Evolutionary conservation across 2,888 invertebrate genomes (phyloP), one percentile per base, ranked within the genome.

Genomic region (Drosophila villosipedis): DNA sequence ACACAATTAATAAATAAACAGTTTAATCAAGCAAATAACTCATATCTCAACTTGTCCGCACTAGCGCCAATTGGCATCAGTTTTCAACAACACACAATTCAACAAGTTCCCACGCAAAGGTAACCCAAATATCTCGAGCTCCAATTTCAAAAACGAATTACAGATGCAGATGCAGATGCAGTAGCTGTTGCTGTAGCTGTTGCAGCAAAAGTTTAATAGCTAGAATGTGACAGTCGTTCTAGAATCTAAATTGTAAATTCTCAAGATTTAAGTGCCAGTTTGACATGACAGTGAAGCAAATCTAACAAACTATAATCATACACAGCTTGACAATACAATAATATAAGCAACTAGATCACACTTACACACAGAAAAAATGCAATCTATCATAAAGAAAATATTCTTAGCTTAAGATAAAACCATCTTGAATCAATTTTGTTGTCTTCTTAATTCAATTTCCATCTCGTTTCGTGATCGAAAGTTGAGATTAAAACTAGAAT

Each of bases 81-180:
- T 61, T 31, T 12, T 3, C 6, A 33, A 43, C 53, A 59, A 37
- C 54, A 54, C 41, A 76, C 68, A 78, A 68, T 78, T 60, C 57
- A 60, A 66, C 60, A 63, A 80, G 65, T 47, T 47, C 47, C 47
- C 22, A 59, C 30, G 47, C 65, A 78, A 68, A 80, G 62, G 59
- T 80, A 78, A 80, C 80, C 78, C 68, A 76, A 76, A 80, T 80
- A 73, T 59, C 49, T 47, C 52, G 30, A 55, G 47, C 59, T 35
- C 55, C 60, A 68, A 25, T 31, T 39, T n/a, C 57, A 58, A 22
- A 43, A 6, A 33, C 54, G 9, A 35, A 31, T 30, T n/a, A n/a
- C 22, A 60, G 59, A 60, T 47, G 55, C 41, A 47, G 41, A 35
- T 35, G 53, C 43, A 37, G 31, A 58, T 68, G 39, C 28, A 16